These are phyloP conservation scores for Aurelia aurita DNA, from an alignment of 30 jellyfish, hydroid and myxozoan species.

Conservation along the genomic window DNA sequence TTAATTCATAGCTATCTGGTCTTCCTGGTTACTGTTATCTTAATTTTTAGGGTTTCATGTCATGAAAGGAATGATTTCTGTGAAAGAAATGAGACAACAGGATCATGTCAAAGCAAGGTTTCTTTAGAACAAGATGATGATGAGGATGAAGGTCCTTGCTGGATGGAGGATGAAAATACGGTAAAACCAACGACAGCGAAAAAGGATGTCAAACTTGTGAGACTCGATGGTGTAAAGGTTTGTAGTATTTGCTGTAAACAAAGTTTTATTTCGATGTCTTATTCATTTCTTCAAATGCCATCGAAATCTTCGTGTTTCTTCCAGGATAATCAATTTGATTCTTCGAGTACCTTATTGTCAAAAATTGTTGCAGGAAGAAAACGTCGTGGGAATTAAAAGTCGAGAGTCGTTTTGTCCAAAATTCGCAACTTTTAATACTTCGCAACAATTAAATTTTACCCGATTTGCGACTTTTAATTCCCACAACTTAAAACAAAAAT, in stretches of 20 bases:
- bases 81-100: conserved; percentile 77
- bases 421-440: no score
- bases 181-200: not conserved
- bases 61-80: not conserved
- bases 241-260: not conserved
- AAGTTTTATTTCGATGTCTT: not conserved
- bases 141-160: conserved; percentile 61
- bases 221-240: conserved; percentile 76
- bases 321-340: not conserved
- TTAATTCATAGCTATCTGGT: not conserved
- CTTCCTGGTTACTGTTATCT: not conserved
- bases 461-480: no score
- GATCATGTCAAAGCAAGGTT: conserved; percentile 63
- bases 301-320: not conserved
- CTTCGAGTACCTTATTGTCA: no score
- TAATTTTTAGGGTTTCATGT: not conserved
- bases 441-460: no score
- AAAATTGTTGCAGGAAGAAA: no score
- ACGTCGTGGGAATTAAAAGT: no score
- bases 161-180: conserved; percentile 20
- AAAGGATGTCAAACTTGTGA: conserved; percentile 4
- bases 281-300: not conserved
- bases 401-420: no score
- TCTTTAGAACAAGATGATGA: not conserved
- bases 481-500: no score